A percentile compares a stretch with the other conserved stretches of the same genome.
These are phyloP conservation scores for Hemichromis elongatus DNA, from an alignment of 2,113 vertebrate species.

Conservation along the genomic window DNA sequence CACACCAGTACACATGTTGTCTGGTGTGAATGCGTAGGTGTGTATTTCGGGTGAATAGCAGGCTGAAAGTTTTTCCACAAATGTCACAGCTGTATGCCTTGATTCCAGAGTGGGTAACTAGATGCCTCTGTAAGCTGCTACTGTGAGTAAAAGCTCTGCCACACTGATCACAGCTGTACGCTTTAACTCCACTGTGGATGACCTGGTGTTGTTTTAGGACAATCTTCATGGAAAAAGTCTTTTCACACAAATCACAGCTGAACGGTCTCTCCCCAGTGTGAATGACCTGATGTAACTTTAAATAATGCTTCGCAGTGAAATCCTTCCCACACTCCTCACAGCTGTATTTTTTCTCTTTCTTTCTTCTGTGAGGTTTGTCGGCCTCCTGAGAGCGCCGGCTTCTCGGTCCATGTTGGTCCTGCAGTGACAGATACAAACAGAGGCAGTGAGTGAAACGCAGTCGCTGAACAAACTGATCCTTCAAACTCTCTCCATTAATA, in stretches of 20 bases:
- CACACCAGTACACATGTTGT: not conserved
- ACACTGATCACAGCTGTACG: not conserved
- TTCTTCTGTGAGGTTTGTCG: not conserved
- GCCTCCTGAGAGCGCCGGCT: not conserved
- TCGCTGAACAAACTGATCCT: not conserved
- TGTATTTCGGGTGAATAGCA: not conserved
- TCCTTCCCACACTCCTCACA: not conserved
- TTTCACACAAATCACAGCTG: not conserved
- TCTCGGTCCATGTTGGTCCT: not conserved
- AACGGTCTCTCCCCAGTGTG: not conserved
- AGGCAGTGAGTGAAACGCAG: not conserved
- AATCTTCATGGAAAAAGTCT: not conserved
- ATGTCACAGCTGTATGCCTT: not conserved
- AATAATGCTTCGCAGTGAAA: not conserved
- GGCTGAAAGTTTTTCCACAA: not conserved
- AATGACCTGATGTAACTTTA: not conserved
- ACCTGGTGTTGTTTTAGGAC: not conserved
- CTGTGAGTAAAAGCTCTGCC: not conserved
- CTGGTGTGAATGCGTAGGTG: not conserved
- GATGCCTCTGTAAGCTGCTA: not conserved
- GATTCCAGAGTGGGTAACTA: not conserved
- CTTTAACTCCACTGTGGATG: not conserved
- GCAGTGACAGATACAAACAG: not conserved
- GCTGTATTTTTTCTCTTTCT: not conserved
- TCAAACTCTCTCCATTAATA: rapidly evolving